Conservation (phyloP, 2,113 vertebrate species). For the Ptilorrhoa leucosticta region DNA sequence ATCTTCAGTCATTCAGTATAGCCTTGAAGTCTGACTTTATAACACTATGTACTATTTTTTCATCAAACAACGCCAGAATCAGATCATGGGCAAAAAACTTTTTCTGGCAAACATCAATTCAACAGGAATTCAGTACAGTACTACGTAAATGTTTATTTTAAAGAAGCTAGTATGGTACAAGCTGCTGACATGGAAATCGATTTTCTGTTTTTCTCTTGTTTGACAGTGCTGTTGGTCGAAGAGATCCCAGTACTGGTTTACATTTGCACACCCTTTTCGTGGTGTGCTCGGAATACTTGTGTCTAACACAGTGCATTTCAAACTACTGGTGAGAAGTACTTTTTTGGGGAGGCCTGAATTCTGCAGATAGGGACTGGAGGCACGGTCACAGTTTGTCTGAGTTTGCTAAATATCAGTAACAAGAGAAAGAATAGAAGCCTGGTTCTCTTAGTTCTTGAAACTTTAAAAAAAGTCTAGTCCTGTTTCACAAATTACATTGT, state of each 20-base stretch:
- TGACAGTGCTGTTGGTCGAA: background rate
- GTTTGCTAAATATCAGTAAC: background rate
- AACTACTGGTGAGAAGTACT: background rate
- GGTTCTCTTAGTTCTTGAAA: background rate
- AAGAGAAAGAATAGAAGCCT: background rate
- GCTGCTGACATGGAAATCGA: background rate
- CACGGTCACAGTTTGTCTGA: background rate
- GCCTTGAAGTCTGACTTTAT: background rate
- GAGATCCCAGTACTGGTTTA: background rate
- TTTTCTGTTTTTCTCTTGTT: background rate
- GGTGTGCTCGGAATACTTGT: background rate
- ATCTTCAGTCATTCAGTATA: background rate
- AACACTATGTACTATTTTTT: background rate
- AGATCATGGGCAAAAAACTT: background rate
- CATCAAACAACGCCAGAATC: background rate
- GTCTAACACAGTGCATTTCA: background rate
- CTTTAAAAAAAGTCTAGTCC: background rate
- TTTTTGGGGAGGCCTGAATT: background rate
- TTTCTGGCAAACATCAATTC: background rate
- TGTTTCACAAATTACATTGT: background rate
- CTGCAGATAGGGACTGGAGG: background rate
- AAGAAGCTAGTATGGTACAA: background rate
- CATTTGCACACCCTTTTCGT: fast-evolving
- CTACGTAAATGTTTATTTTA: background rate
- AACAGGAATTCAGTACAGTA: background rate